phyloP scores from a whole-genome alignment of 2,113 vertebrate genomes.

The Sylvia atricapilla region DNA sequence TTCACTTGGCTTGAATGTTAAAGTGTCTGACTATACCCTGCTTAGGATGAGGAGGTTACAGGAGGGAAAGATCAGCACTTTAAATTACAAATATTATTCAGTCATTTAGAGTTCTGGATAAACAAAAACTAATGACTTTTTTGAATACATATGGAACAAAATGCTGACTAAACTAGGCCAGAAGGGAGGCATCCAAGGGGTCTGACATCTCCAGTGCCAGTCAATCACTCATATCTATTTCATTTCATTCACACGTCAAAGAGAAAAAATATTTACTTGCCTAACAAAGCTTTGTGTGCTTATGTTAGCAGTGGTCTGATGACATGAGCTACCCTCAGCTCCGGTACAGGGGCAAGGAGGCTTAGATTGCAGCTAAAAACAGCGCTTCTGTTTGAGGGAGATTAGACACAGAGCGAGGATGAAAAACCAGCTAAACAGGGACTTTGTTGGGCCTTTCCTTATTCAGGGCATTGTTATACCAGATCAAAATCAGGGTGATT shows the following conservation, averaged over 20 bases:
- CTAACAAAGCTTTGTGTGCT: neutral
- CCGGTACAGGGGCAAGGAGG: neutral
- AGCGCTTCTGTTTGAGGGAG: constrained; percentile 33
- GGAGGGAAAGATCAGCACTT: neutral
- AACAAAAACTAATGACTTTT: neutral
- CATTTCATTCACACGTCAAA: constrained; percentile 6
- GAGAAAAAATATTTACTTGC: constrained; percentile 31
- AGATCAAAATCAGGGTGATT: constrained; percentile 46
- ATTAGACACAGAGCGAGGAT: constrained; percentile 3
- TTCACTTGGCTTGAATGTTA: neutral
- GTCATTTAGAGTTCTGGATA: neutral
- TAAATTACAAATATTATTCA: neutral
- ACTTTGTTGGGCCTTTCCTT: neutral
- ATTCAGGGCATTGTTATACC: neutral
- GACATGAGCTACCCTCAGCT: constrained; percentile 25
- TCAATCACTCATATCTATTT: constrained; percentile 43
- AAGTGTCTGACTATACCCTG: neutral
- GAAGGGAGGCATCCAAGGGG: neutral
- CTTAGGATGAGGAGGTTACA: neutral
- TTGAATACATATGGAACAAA: neutral
- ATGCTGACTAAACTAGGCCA: constrained; percentile 15
- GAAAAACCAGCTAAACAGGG: neutral
- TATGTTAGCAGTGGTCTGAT: constrained; percentile 14
- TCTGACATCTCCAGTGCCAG: neutral
- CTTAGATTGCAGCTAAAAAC: constrained; percentile 28